Conservation (phyloP, 2,113 vertebrate genomes). For the Calyptomena viridis region DNA sequence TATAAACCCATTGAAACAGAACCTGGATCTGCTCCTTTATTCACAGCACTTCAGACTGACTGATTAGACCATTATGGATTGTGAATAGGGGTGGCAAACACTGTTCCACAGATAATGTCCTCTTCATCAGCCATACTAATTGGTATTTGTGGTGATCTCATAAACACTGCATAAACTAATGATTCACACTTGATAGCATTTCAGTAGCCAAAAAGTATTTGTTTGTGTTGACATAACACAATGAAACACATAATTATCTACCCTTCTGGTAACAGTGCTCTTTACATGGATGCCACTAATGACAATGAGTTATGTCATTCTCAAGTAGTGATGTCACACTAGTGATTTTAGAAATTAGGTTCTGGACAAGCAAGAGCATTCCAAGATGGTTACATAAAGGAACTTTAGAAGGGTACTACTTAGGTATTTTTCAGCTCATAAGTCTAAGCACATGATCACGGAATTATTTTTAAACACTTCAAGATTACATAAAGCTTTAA, state of each 20-base stretch:
- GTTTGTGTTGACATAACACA: background rate
- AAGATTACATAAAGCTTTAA: background rate
- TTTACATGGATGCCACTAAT: background rate
- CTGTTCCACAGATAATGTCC: constrained; percentile 19
- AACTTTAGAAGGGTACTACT: background rate
- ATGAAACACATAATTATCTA: constrained; percentile 24
- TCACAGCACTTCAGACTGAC: constrained; percentile 24
- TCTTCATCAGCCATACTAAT: constrained; percentile 47
- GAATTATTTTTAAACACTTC: background rate
- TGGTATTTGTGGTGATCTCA: constrained; percentile 46
- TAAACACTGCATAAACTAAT: constrained; percentile 18
- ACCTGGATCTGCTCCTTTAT: constrained; percentile 24
- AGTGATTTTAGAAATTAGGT: background rate
- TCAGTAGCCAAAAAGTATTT: constrained; percentile 33
- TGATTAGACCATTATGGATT: constrained; percentile 43
- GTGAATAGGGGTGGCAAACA: constrained; percentile 28
- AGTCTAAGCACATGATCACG: background rate
- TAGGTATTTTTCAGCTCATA: background rate
- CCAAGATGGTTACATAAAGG: background rate
- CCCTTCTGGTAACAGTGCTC: background rate
- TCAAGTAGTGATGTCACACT: background rate
- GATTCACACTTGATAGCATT: background rate
- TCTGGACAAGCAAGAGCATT: background rate
- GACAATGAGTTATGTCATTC: background rate
- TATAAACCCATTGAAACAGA: constrained; percentile 32